Evolutionary conservation across 64 coral and sea anemone genomes (phyloP).

Genomic region (Orbicella faveolata): DNA sequence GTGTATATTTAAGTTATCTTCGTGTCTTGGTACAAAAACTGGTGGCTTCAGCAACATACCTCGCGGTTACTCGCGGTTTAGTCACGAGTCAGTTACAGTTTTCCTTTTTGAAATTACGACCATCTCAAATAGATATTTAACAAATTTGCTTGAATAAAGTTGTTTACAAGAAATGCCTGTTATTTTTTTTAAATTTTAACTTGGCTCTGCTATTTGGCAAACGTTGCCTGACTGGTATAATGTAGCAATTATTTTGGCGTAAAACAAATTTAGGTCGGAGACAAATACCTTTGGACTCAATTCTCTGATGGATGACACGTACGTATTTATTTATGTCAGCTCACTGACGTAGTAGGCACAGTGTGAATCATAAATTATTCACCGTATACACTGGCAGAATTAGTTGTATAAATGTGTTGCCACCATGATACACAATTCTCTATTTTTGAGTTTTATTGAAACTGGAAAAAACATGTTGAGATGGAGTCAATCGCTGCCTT

Average conservation of each 20-base stretch:
- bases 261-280: no score
- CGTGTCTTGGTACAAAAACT: not conserved
- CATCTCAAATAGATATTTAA: not conserved
- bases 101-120: not conserved
- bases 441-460: not conserved
- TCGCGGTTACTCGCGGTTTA: not conserved
- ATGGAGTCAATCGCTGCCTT: not conserved
- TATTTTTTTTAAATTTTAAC: not conserved
- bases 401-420: slow-evolving; percentile 8
- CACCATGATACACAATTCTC: not conserved
- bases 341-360: slow-evolving; percentile 13
- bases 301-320: no score
- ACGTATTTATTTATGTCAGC: not conserved
- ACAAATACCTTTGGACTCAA: no score
- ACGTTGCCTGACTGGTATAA: not conserved
- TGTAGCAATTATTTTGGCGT: not conserved
- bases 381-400: slow-evolving; percentile 19
- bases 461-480: not conserved
- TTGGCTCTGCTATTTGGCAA: not conserved
- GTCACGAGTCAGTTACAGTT: not conserved
- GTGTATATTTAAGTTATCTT: not conserved
- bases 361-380: slow-evolving; percentile 13
- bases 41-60: not conserved
- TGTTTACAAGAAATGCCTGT: not conserved
- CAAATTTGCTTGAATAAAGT: not conserved